Evolutionary conservation across 2,113 vertebrate species (phyloP), one percentile per base, ranked within the genome.

Genomic region (Labrus mixtus): DNA sequence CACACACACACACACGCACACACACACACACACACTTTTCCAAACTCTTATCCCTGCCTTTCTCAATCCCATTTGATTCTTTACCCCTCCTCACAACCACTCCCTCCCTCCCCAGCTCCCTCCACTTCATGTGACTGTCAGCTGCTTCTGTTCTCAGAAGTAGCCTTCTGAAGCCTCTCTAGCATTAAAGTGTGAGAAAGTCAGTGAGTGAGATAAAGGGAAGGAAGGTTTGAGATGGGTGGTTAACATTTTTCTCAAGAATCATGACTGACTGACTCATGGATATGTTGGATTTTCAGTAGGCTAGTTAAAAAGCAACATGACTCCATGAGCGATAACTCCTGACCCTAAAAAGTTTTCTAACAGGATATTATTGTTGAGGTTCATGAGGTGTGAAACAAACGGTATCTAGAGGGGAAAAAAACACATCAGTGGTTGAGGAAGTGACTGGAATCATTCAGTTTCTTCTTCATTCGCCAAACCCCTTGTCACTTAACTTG

Each of bases 71-170:
- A 23, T 59, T 48, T 37, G 5, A 68, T 13, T 66, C 58, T 50
- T 51, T 39, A 12, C 63, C 45, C 51, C 58, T 25, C 54, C 66
- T 41, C 55, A 0, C 22, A 41, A 50, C 56, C 22, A 56, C 20
- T 23, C 25, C 71, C 50, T 56, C 59, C 65, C 58, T 48, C 39
- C 8, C 48, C 39, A 16, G 62, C 76, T 85, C 73, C 76, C 81
- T 58, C 56, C 80, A 41, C 62, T 88, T 92, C 94, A 94, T 95
- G 94, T 95, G 94, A 95, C 94, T 87, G 91, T 95, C 94, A 95
- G 94, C 92, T 95, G 94, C 88, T 91, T 87, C 63, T 84, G 83
- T 66, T 80, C 83, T 70, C 68, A 71, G 46, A 82, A 68, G 57
- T 20, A 46, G 75, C 70, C n/a, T n/a, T n/a, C n/a, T 65, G 56